Percentiles rank a stretch among this genome's conserved stretches.
These are phyloP conservation scores for Drosophila multiciliata DNA, from an alignment of 2,888 invertebrate genomes.

Conservation along the genomic window DNA sequence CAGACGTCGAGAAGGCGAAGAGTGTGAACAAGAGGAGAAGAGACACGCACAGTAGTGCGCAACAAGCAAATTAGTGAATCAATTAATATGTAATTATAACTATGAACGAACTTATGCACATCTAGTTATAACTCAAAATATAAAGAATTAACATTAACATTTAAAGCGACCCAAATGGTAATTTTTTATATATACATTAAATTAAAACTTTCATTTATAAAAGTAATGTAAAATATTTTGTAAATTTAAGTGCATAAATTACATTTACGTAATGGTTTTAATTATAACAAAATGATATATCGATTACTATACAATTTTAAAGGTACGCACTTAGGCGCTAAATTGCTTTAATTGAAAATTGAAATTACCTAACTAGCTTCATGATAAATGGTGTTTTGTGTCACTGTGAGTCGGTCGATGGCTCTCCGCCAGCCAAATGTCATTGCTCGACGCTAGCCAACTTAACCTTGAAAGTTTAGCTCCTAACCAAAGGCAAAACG, in stretches of 20 bases:
- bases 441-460: constrained; percentile 77
- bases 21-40: constrained; percentile 4
- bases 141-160: background rate
- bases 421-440: constrained; percentile 60
- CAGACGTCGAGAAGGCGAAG: constrained; percentile 37
- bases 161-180: background rate
- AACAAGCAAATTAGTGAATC: background rate
- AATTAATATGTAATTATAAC: background rate
- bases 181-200: background rate
- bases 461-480: constrained; percentile 82
- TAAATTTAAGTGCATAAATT: background rate
- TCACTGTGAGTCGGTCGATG: constrained; percentile 54
- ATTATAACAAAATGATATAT: background rate
- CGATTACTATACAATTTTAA: background rate
- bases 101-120: background rate
- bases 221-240: background rate
- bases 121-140: background rate
- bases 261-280: background rate
- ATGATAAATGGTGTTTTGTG: background rate
- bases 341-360: background rate
- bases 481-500: constrained; percentile 54
- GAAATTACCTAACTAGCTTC: background rate
- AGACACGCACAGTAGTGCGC: constrained; percentile 33
- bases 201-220: background rate
- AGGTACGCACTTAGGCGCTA: too few relatives aligned